Evolutionary conservation across 2,113 vertebrate genomes (phyloP).

Genomic region (Hirundichthys speculiger): DNA sequence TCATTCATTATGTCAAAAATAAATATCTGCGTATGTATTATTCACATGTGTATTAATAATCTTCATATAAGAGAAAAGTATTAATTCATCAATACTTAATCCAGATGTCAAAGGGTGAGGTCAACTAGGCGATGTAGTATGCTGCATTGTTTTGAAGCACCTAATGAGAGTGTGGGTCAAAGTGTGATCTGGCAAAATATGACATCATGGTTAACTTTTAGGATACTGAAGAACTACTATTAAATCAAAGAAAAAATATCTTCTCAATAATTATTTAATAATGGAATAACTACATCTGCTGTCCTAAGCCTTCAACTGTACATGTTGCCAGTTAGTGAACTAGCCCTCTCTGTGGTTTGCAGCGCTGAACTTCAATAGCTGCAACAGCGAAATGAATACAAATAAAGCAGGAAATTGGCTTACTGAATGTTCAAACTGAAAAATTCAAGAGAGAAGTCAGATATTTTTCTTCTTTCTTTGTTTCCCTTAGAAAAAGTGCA

Average conservation of each 20-base stretch:
- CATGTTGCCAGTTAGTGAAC: no score
- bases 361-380: no score
- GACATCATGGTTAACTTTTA: not conserved
- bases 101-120: not conserved
- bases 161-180: not conserved
- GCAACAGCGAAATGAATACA: no score
- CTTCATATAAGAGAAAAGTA: constrained; percentile 7
- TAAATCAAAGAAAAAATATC: not conserved
- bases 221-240: not conserved
- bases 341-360: no score
- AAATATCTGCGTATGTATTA: constrained; percentile 36
- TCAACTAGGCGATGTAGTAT: not conserved
- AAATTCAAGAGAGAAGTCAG: no score
- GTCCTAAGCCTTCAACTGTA: no score
- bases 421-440: no score
- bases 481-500: no score
- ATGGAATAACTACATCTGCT: no score
- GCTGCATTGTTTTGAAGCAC: not conserved
- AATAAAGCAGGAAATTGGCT: no score
- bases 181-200: not conserved
- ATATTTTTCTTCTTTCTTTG: no score
- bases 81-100: not conserved
- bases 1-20: constrained; percentile 13
- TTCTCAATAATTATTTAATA: no score
- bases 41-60: constrained; percentile 1